Conservation (phyloP, 2,797 vertebrate genomes). For the Sarcoramphus papa region DNA sequence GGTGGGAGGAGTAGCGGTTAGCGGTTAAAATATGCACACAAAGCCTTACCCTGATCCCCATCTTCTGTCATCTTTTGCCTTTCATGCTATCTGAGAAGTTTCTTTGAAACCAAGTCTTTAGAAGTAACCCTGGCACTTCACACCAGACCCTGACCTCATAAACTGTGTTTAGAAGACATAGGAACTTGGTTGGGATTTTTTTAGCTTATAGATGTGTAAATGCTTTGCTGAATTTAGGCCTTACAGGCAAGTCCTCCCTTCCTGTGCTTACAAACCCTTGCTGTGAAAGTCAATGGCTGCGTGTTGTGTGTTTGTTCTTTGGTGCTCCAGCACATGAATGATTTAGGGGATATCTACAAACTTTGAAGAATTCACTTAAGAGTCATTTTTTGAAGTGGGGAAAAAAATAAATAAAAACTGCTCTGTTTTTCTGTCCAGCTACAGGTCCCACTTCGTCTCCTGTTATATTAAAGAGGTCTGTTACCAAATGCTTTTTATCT, state of each 20-base stretch:
- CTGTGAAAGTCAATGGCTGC: not conserved
- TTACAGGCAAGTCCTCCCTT: not conserved
- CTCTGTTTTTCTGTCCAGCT: not conserved
- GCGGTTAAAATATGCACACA: not conserved
- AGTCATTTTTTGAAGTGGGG: not conserved
- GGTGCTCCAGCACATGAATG: not conserved
- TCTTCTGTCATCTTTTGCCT: not conserved
- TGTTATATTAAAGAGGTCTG: not conserved
- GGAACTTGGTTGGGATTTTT: not conserved
- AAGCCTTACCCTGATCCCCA: not conserved
- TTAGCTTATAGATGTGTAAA: not conserved
- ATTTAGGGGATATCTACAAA: not conserved
- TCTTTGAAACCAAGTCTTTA: not conserved
- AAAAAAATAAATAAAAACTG: not conserved
- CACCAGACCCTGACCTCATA: not conserved
- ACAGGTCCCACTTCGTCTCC: not conserved
- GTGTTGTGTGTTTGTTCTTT: not conserved
- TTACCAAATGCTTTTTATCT: not conserved
- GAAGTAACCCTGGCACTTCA: not conserved
- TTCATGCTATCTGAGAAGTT: not conserved
- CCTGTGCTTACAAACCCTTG: not conserved
- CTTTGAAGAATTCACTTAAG: not conserved
- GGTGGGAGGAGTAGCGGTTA: accelerated
- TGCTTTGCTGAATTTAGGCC: not conserved
- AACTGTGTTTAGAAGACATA: not conserved